phyloP scores from a whole-genome alignment of 2,888 invertebrate species.

The Eulithis prunata region DNA sequence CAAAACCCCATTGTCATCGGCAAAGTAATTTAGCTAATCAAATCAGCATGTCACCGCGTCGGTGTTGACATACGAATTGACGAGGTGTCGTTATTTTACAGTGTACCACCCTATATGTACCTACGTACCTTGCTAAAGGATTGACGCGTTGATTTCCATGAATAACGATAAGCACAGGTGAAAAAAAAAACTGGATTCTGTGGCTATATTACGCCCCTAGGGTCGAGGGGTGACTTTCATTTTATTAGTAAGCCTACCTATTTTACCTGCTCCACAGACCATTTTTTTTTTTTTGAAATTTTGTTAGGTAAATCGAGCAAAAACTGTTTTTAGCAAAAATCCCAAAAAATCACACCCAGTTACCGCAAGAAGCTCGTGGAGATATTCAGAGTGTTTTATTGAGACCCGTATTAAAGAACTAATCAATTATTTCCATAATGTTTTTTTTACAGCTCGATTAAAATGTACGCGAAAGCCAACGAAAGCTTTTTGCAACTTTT shows the following conservation, averaged over 20 bases:
- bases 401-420: too few relatives aligned
- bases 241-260: too few relatives aligned
- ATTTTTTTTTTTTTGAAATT: too few relatives aligned
- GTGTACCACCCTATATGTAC: slow-evolving; percentile 16
- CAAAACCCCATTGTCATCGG: slow-evolving; percentile 19
- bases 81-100: slow-evolving; percentile 34
- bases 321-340: too few relatives aligned
- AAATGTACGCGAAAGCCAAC: slow-evolving; percentile 28
- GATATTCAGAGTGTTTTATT: too few relatives aligned
- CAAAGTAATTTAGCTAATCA: slow-evolving; percentile 22
- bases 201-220: too few relatives aligned
- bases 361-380: too few relatives aligned
- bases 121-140: slow-evolving; percentile 17
- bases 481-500: slow-evolving; percentile 36
- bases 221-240: too few relatives aligned
- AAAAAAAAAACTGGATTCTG: neutral
- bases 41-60: slow-evolving; percentile 27
- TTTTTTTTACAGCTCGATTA: neutral
- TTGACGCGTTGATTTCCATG: neutral
- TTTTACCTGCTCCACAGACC: too few relatives aligned
- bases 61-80: slow-evolving; percentile 35
- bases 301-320: too few relatives aligned
- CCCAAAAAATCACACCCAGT: too few relatives aligned
- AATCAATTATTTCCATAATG: too few relatives aligned
- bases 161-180: neutral